Evolutionary conservation across 2,113 vertebrate species (phyloP), one percentile per base, ranked within the genome.

Genomic region (Bubo bubo): DNA sequence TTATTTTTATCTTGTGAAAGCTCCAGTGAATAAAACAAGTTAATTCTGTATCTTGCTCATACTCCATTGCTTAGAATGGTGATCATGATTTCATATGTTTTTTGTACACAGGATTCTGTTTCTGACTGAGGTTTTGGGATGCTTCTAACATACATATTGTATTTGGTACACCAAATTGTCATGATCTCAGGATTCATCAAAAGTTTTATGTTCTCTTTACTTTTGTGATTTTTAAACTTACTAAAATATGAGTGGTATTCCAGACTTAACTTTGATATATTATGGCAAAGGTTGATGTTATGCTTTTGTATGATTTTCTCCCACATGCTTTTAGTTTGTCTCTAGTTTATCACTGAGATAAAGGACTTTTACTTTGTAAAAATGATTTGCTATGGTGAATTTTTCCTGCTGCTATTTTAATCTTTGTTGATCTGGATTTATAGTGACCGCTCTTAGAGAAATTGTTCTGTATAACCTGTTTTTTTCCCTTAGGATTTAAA

Each of bases 381-480:
- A 93, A 39, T 86, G 26, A 80, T 92, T 92, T 94, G 3, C 60
- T 81, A 28, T 49, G 53, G 21, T 81, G 55, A 83, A 88, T 84
- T 90, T 92, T 21, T 92, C 47, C 23, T 72, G 43, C 82, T 86
- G 81, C 83, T 95, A 45, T 93, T 96, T 96, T 97, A 92, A 84
- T 91, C 92, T 86, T 96, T 67, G 41, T 95, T 96, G 68, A 96
- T 93, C 94, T 96, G 96, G 94, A 95, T 97, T 97, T 97, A 59
- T 64, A 32, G 30, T 79, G 82, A 74, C 63, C 41, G 94, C 75
- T 85, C 62, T 67, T 58, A 94, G 47, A 90, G 59, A 90, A 92
- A 97, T 86, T 90, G 47, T 95, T 94, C 92, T 89, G 50, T 68
- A 37, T 87, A 91, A 85, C 64, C 66, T 87, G 7, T 7, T 70